These are phyloP conservation scores for Calypte anna DNA, from an alignment of 2,113 vertebrate species.

Conservation along the genomic window DNA sequence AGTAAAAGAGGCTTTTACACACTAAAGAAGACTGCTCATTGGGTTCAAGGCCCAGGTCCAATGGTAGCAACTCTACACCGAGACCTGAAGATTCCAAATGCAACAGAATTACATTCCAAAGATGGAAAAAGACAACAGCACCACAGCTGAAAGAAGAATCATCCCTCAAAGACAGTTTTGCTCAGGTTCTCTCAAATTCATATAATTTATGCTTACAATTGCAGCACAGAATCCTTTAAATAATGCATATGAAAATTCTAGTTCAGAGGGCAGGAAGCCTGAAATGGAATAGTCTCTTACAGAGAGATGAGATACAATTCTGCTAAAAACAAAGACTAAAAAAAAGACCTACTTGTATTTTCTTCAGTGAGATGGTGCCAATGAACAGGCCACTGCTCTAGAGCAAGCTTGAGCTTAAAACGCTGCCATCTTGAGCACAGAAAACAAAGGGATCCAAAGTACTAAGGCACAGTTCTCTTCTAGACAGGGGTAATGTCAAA, in stretches of 20 bases:
- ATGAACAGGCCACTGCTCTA: not conserved
- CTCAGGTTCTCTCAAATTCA: not conserved
- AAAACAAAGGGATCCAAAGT: not conserved
- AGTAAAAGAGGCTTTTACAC: not conserved
- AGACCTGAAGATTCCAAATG: not conserved
- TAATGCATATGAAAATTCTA: not conserved
- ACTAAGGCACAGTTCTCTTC: not conserved
- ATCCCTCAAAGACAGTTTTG: not conserved
- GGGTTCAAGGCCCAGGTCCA: not conserved
- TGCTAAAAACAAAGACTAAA: not conserved
- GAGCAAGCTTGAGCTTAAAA: not conserved
- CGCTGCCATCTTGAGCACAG: not conserved
- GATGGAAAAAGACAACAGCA: not conserved
- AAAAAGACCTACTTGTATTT: not conserved
- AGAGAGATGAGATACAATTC: not conserved
- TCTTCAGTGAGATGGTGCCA: not conserved
- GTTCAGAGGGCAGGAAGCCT: not conserved
- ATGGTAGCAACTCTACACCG: fast-evolving
- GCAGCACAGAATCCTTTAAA: not conserved
- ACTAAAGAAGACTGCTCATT: not conserved
- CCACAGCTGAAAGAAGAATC: not conserved
- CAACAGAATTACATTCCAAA: not conserved
- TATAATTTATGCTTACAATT: not conserved
- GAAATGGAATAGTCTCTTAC: not conserved
- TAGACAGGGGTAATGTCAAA: not conserved